Evolutionary conservation across 1,140 invertebrate species (phyloP).

Genomic region (Uloborus diversus): DNA sequence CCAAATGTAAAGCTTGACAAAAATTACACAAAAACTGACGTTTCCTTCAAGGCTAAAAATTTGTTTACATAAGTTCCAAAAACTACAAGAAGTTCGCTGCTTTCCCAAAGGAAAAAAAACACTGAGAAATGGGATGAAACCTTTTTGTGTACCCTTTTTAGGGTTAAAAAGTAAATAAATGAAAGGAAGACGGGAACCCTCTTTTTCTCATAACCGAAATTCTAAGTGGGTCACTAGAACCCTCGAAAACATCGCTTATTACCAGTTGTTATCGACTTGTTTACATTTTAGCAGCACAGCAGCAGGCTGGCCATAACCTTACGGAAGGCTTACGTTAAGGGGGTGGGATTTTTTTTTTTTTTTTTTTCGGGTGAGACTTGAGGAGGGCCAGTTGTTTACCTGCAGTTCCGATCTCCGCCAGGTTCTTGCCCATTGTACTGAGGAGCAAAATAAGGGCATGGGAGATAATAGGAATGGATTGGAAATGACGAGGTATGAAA

Average conservation of each 20-base stretch:
- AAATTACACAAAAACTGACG: too few species aligned
- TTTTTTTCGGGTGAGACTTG: constrained; percentile 12
- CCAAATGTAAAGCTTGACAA: too few species aligned
- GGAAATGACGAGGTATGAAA: constrained; percentile 10
- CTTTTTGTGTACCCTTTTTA: neutral
- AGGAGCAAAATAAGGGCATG: constrained; percentile 24
- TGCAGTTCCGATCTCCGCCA: neutral
- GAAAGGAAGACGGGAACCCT: too few species aligned
- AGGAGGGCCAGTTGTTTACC: constrained; percentile 36
- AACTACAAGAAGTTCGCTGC: too few species aligned
- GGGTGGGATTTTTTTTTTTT: too few species aligned
- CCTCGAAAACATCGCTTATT: constrained; percentile 24
- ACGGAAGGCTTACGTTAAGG: constrained; percentile 31
- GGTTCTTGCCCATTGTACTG: neutral
- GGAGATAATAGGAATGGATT: neutral
- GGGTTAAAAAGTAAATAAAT: neutral
- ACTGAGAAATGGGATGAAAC: too few species aligned
- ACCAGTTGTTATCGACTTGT: constrained; percentile 38
- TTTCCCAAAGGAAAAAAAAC: too few species aligned
- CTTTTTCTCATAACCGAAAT: neutral
- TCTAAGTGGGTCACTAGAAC: constrained; percentile 35
- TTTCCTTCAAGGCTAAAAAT: too few species aligned
- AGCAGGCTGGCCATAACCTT: neutral
- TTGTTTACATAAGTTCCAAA: too few species aligned
- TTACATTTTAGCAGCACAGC: constrained; percentile 27